Conservation (phyloP, 2,797 vertebrate species). For the Pangasius macronema region DNA sequence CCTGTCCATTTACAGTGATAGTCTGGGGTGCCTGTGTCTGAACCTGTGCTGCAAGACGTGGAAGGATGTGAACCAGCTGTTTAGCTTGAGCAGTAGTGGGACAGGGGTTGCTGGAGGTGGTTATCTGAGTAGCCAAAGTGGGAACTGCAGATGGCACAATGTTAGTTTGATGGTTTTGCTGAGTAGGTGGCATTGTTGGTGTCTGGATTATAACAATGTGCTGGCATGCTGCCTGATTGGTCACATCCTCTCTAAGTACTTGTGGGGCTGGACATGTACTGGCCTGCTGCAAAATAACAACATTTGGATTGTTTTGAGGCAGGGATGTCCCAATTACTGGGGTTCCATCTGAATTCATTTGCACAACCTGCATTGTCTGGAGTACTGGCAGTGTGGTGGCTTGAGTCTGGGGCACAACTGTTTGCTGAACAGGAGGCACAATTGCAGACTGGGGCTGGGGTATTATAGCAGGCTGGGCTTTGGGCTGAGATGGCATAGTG, state of each 20-base stretch:
- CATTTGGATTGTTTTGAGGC: conserved; percentile 83
- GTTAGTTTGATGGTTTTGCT: conserved; percentile 80
- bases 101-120: conserved; percentile 74
- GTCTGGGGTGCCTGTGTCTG: conserved; percentile 88
- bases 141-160: conserved; percentile 79
- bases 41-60: conserved; percentile 82
- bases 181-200: conserved; percentile 83
- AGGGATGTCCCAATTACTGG: conserved; percentile 74
- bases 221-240: conserved; percentile 87
- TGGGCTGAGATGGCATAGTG: conserved; percentile 56
- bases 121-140: conserved; percentile 70
- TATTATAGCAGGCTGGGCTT: conserved; percentile 53
- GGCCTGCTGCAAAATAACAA: conserved; percentile 94
- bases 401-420: conserved; percentile 74
- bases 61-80: conserved; percentile 95
- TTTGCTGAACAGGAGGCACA: conserved; percentile 60
- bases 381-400: conserved; percentile 86
- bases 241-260: conserved; percentile 84
- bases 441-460: conserved; percentile 57
- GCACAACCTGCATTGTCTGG: conserved; percentile 95
- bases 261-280: conserved; percentile 80
- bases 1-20: conserved; percentile 95
- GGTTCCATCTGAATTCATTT: conserved; percentile 84
- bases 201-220: conserved; percentile 98
- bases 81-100: conserved; percentile 84